Percentiles rank a stretch among this genome's conserved stretches.
These are phyloP conservation scores for Sebastes minor DNA, from an alignment of 2,797 vertebrate species.

Conservation along the genomic window DNA sequence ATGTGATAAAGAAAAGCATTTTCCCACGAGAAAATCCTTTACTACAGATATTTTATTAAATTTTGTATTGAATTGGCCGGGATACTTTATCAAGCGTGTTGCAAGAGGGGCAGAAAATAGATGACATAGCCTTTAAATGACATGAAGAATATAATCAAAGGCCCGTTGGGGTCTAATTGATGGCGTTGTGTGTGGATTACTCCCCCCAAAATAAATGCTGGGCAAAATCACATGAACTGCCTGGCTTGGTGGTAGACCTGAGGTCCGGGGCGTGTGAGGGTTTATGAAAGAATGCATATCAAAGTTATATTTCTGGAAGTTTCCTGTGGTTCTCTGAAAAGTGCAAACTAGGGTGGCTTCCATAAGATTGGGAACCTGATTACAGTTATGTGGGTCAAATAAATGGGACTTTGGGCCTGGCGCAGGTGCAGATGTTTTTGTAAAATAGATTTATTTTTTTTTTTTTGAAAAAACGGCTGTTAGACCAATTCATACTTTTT, in stretches of 20 bases:
- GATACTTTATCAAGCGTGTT: neutral
- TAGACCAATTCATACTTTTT: neutral
- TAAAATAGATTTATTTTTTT: neutral
- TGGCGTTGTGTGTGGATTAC: neutral
- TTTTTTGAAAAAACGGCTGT: neutral
- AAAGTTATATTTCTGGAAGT: constrained; percentile 9
- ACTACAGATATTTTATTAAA: neutral
- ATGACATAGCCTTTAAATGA: neutral
- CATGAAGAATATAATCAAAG: neutral
- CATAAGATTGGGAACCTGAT: neutral
- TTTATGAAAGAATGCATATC: constrained; percentile 14
- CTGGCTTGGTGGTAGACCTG: neutral
- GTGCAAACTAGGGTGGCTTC: neutral
- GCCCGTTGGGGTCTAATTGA: neutral
- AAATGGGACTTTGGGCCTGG: neutral
- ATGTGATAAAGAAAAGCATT: neutral
- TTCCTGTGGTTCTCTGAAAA: neutral
- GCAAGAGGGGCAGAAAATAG: neutral
- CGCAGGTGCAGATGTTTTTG: neutral
- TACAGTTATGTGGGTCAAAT: neutral
- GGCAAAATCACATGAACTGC: constrained; percentile 28
- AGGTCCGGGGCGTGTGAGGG: neutral
- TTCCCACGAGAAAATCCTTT: neutral
- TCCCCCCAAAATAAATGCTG: neutral
- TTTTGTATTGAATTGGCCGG: neutral